phyloP scores from a whole-genome alignment of 2,888 invertebrate genomes.

The Chromoteleia sp. region DNA sequence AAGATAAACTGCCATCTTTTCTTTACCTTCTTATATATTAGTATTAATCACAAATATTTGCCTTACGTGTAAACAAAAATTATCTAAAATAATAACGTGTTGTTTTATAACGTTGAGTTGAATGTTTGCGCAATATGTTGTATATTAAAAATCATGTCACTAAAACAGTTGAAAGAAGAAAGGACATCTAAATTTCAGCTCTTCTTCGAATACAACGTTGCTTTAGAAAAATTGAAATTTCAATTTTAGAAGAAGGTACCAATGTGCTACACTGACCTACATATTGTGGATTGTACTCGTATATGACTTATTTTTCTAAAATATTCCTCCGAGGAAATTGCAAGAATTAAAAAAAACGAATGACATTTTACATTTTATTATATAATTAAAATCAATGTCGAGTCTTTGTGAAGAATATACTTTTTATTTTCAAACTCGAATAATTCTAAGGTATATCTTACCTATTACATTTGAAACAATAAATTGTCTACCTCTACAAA shows the following conservation, averaged over 20 bases:
- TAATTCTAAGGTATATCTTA: too few species aligned
- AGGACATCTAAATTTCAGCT: neutral
- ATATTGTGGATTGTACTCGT: conserved; percentile 31
- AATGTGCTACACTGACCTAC: conserved; percentile 27
- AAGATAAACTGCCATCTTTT: neutral
- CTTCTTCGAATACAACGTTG: conserved; percentile 8
- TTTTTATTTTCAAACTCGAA: neutral
- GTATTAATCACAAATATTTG: neutral
- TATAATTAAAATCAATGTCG: neutral
- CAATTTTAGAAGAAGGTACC: conserved; percentile 17
- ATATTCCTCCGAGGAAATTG: conserved; percentile 1
- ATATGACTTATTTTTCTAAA: conserved; percentile 26
- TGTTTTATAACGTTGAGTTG: neutral
- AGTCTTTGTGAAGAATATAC: neutral
- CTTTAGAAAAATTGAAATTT: conserved; percentile 20
- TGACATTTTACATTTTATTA: neutral
- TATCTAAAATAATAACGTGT: neutral
- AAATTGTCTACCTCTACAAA: too few species aligned
- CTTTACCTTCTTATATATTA: neutral
- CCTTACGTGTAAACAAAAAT: neutral
- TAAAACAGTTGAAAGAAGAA: neutral
- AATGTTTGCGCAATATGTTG: neutral
- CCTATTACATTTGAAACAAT: neutral
- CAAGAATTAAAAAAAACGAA: conserved; percentile 9
- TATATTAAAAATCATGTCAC: neutral